A percentile compares a stretch with the other conserved stretches of the same genome.
These are phyloP conservation scores for Tympanoctomys barrerae DNA, from an alignment of 2,797 vertebrate genomes.

Conservation along the genomic window DNA sequence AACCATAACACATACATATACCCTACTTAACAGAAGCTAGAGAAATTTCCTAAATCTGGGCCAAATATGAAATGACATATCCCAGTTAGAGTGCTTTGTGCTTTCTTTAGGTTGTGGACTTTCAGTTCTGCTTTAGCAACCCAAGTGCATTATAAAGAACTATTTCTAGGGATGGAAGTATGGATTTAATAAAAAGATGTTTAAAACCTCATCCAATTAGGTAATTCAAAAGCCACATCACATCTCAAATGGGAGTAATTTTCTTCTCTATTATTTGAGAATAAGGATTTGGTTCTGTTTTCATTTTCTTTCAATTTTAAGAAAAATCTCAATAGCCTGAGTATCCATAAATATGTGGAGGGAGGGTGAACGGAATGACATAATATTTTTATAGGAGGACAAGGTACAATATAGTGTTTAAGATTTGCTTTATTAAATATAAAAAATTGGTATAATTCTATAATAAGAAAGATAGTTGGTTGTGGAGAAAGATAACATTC, in stretches of 20 bases:
- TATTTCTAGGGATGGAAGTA: slow-evolving; percentile 33
- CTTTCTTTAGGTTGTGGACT: slow-evolving; percentile 29
- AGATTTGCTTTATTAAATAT: slow-evolving; percentile 17
- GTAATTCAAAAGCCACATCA: neutral
- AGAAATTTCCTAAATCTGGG: neutral
- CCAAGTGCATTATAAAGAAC: slow-evolving; percentile 19
- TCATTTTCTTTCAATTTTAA: slow-evolving; percentile 12
- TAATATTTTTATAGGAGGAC: neutral
- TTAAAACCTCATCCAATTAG: neutral
- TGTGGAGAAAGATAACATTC: neutral
- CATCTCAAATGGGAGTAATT: slow-evolving; percentile 46
- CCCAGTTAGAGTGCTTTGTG: slow-evolving; percentile 11
- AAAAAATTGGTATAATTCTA: neutral
- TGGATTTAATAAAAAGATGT: slow-evolving; percentile 27
- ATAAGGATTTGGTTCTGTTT: neutral
- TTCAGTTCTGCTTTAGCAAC: slow-evolving; percentile 15
- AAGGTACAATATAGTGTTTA: neutral
- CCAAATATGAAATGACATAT: slow-evolving; percentile 3
- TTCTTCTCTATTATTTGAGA: slow-evolving; percentile 22
- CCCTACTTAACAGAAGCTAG: neutral
- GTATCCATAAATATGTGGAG: neutral
- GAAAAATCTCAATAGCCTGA: slow-evolving; percentile 7
- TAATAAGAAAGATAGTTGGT: neutral
- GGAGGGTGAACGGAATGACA: neutral
- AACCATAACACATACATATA: neutral